phyloP scores from a whole-genome alignment of 1,140 invertebrate species.

The Drosophila ananassae region DNA sequence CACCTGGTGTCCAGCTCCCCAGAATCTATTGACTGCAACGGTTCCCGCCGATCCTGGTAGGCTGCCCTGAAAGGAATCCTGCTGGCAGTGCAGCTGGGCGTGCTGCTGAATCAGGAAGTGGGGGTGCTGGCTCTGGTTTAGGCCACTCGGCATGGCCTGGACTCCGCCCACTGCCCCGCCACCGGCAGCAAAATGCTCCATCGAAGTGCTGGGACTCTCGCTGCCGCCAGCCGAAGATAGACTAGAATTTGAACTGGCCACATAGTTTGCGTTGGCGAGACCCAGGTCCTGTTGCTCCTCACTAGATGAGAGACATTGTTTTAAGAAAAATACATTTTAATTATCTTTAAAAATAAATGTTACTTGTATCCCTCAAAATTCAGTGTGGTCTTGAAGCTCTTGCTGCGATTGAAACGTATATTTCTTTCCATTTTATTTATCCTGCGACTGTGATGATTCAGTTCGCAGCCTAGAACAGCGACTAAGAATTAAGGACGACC shows the following conservation, averaged over 20 bases:
- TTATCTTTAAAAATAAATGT: background rate
- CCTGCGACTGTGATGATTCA: constrained; percentile 21
- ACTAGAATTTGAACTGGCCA: constrained; percentile 83
- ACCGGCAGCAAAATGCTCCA: constrained; percentile 85
- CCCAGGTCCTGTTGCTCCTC: constrained; percentile 80
- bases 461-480: constrained; percentile 44
- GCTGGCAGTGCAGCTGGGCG: constrained; percentile 72
- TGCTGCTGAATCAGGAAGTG: constrained; percentile 70
- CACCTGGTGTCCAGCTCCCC: constrained; percentile 76
- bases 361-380: constrained; percentile 68
- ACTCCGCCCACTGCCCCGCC: constrained; percentile 34
- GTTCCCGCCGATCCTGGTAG: constrained; percentile 33
- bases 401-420: constrained; percentile 74
- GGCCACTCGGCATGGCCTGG: constrained; percentile 41
- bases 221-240: constrained; percentile 85
- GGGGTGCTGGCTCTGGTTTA: constrained; percentile 60
- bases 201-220: constrained; percentile 86
- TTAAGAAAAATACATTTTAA: background rate
- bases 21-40: constrained; percentile 72
- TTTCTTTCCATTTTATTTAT: constrained; percentile 68
- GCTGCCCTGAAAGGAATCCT: constrained; percentile 76
- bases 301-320: constrained; percentile 29
- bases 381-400: constrained; percentile 74
- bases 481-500: constrained; percentile 24
- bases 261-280: constrained; percentile 77